A percentile compares a stretch with the other conserved stretches of the same genome.
Evolutionary conservation across 1,140 invertebrate species (phyloP).

Genomic region (Drosophila malerkotliana): DNA sequence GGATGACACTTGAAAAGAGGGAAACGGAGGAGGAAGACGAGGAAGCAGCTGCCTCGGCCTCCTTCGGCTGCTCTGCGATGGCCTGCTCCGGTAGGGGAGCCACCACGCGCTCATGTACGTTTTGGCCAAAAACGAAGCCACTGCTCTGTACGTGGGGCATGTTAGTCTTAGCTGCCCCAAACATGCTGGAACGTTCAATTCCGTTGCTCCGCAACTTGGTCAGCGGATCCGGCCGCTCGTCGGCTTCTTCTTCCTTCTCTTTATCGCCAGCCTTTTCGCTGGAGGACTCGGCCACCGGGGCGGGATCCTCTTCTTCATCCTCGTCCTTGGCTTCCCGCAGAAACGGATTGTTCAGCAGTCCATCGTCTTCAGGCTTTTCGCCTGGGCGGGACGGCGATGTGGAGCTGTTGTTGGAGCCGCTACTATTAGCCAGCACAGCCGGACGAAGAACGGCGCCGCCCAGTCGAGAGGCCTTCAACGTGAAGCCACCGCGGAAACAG

Average conservation of each 20-base stretch:
- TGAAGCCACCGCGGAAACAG: constrained; percentile 77
- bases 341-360: constrained; percentile 59
- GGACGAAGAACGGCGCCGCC: constrained; percentile 75
- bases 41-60: constrained; percentile 11
- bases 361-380: constrained; percentile 57
- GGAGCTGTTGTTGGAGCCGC: constrained; percentile 12
- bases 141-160: constrained; percentile 80
- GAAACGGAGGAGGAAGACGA: constrained; percentile 40
- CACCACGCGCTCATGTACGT: constrained; percentile 92
- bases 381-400: constrained; percentile 38
- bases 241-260: constrained; percentile 48
- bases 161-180: constrained; percentile 70
- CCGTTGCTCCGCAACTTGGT: constrained; percentile 76
- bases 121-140: constrained; percentile 96
- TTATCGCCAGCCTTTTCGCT: constrained; percentile 52
- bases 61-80: constrained; percentile 6
- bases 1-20: constrained; percentile 76
- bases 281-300: constrained; percentile 40
- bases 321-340: constrained; percentile 61
- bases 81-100: constrained; percentile 69
- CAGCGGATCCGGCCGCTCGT: constrained; percentile 77
- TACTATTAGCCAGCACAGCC: constrained; percentile 65
- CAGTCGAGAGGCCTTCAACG: constrained; percentile 71
- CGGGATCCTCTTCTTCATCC: constrained; percentile 51
- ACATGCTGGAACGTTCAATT: constrained; percentile 75